A percentile compares a stretch with the other conserved stretches of the same genome.
Conservation (phyloP, 2,797 vertebrate genomes). For the Halcyon badia region DNA sequence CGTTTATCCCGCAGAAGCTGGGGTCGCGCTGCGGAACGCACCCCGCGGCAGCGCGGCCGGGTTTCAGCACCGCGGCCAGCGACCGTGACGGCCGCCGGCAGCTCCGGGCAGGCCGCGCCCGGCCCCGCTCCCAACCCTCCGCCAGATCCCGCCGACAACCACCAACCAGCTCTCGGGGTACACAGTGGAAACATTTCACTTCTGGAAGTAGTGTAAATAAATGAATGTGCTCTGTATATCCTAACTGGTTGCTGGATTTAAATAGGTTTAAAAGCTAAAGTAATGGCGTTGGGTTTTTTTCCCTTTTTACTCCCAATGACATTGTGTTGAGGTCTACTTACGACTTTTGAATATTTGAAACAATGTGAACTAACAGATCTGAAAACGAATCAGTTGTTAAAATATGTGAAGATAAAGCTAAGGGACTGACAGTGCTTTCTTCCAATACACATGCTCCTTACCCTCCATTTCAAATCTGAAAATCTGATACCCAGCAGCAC, state of each 20-base stretch:
- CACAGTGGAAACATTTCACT: fast-evolving
- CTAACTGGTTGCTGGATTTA: too few relatives aligned
- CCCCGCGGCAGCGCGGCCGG: neutral
- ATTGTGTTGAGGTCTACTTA: fast-evolving
- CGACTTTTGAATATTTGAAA: neutral
- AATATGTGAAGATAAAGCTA: fast-evolving
- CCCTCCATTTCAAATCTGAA: neutral
- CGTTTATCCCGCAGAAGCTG: too few relatives aligned
- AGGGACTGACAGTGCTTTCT: neutral
- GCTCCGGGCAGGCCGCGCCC: too few relatives aligned
- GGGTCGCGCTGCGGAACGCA: fast-evolving
- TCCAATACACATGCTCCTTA: fast-evolving
- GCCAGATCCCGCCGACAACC: neutral
- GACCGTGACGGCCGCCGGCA: neutral
- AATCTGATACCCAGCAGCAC: neutral
- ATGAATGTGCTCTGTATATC: fast-evolving
- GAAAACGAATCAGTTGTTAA: neutral
- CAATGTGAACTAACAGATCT: neutral
- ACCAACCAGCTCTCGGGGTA: too few relatives aligned
- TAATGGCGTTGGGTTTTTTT: too few relatives aligned
- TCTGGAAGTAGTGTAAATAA: fast-evolving
- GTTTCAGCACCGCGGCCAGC: slow-evolving; percentile 34
- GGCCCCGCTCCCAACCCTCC: too few relatives aligned
- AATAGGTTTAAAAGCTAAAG: neutral
- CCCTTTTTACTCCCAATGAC: neutral